Conservation (phyloP, 2,113 vertebrate genomes). For the Cyanoliseus patagonus region DNA sequence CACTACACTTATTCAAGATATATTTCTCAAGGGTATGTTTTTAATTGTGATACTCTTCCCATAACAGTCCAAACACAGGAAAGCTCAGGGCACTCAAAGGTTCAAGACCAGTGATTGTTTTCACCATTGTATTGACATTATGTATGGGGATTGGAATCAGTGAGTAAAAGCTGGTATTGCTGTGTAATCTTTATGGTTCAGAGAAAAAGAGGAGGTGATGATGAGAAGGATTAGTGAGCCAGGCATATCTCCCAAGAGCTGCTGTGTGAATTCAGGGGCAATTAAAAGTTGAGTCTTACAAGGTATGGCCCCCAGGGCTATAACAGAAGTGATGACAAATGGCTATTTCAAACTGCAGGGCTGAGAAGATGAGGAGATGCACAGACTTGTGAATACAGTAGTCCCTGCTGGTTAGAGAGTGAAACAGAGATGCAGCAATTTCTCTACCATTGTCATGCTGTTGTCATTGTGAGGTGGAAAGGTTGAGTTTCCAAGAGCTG, state of each 20-base stretch:
- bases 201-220: not conserved
- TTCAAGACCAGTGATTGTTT: not conserved
- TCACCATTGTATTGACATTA: not conserved
- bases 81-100: not conserved
- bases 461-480: not conserved
- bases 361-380: not conserved
- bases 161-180: not conserved
- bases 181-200: not conserved
- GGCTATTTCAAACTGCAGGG: not conserved
- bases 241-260: not conserved
- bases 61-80: not conserved
- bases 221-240: not conserved
- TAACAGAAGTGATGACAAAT: not conserved
- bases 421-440: not conserved
- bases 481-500: not conserved
- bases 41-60: constrained; percentile 21
- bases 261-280: not conserved
- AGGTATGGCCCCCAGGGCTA: not conserved
- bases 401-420: not conserved
- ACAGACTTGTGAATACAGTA: not conserved
- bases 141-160: not conserved
- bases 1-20: not conserved
- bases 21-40: not conserved
- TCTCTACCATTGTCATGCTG: not conserved
- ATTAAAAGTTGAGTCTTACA: not conserved